Evolutionary conservation across 2,888 invertebrate species (phyloP), one percentile per base, ranked within the genome.

Genomic region (Mellilla xanthometata): DNA sequence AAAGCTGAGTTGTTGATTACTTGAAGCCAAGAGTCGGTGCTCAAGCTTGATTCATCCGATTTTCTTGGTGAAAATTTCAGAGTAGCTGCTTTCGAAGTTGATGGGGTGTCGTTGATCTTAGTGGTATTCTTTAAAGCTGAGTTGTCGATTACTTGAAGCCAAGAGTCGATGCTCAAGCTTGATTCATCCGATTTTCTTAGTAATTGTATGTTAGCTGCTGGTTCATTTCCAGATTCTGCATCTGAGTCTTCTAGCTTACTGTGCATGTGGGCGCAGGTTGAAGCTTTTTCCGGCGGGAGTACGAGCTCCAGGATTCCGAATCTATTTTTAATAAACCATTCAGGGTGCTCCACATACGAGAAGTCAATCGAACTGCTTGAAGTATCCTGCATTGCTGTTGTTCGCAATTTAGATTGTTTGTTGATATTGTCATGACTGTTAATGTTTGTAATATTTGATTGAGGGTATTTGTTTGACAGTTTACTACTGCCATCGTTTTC

Each of bases 121-220:
- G n/a, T n/a, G n/a, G n/a, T n/a, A n/a, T n/a, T n/a, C n/a, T n/a
- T n/a, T n/a, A n/a, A n/a, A n/a, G n/a, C n/a, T n/a, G n/a, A n/a
- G n/a, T n/a, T n/a, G n/a, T n/a, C n/a, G n/a, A n/a, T n/a, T n/a
- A n/a, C n/a, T n/a, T n/a, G n/a, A n/a, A n/a, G n/a, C n/a, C n/a
- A n/a, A n/a, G n/a, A n/a, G n/a, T n/a, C n/a, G n/a, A n/a, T n/a
- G n/a, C n/a, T n/a, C n/a, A n/a, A 62, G 13, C 62, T 66, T 2
- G 60, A 65, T 51, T 69, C 68, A 26, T 73, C 70, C 3, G 49
- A 50, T 55, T 68, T 69, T 13, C 54, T 66, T 38, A 39, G 28
- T 36, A 27, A 12, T 36, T 36, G 0, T 46, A 27, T 1, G n/a
- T 11, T 12, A 30, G 32, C 28, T 1, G 31, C 30, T 5, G 39